Evolutionary conservation across 2,888 invertebrate genomes (phyloP).

Genomic region (Choreutis nemorana): DNA sequence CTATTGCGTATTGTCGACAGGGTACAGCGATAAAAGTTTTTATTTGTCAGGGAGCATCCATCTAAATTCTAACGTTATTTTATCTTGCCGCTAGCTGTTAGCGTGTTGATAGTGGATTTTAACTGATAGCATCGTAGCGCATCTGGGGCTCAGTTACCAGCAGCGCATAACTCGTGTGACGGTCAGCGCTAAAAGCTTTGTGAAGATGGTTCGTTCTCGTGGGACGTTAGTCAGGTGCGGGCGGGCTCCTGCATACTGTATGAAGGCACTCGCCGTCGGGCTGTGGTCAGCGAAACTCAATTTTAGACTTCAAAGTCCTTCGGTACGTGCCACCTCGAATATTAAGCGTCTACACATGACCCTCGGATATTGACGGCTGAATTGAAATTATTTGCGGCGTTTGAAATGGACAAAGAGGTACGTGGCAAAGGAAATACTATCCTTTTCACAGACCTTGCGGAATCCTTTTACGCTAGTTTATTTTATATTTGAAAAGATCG

Average conservation of each 20-base stretch:
- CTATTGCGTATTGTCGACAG: slow-evolving; percentile 41
- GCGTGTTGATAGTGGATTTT: no score
- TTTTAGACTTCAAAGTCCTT: slow-evolving; percentile 59
- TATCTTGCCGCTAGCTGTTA: slow-evolving; percentile 15
- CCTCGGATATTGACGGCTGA: slow-evolving; percentile 18
- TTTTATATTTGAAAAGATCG: no score
- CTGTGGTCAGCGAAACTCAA: slow-evolving; percentile 58
- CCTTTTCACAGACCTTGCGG: no score
- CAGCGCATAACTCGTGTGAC: slow-evolving; percentile 28
- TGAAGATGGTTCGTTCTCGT: slow-evolving; percentile 21
- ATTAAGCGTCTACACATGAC: slow-evolving; percentile 17
- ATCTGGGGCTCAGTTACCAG: slow-evolving; percentile 22
- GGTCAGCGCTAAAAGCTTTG: slow-evolving; percentile 40
- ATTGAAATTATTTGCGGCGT: slow-evolving; percentile 14
- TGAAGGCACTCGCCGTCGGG: slow-evolving; percentile 26
- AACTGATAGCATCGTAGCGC: slow-evolving; percentile 12
- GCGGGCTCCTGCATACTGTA: slow-evolving; percentile 44
- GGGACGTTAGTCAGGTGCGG: slow-evolving; percentile 25
- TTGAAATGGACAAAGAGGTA: slow-evolving; percentile 13
- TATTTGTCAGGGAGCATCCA: not conserved
- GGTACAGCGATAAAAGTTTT: slow-evolving; percentile 22
- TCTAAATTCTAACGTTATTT: slow-evolving; percentile 9
- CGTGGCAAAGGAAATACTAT: no score
- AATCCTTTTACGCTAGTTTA: no score
- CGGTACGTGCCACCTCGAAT: slow-evolving; percentile 24